These are phyloP conservation scores for Drymodes brunneopygia DNA, from an alignment of 2,113 vertebrate genomes.

Conservation along the genomic window DNA sequence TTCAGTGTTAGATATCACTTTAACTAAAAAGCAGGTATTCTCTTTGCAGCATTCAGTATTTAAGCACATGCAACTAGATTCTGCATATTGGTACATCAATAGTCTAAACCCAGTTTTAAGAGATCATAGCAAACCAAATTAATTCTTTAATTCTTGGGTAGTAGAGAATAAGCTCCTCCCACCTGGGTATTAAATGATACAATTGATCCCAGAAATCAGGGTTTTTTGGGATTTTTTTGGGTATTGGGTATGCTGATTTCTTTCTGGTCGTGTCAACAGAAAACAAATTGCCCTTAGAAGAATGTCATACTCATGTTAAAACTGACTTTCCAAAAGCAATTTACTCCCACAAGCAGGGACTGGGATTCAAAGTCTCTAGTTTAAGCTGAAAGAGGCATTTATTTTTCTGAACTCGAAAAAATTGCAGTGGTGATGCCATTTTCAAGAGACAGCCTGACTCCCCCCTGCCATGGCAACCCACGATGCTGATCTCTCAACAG, in stretches of 20 bases:
- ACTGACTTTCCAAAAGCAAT: constrained; percentile 42
- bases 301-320: constrained; percentile 34
- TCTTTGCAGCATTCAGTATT: constrained; percentile 62
- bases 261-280: neutral
- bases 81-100: neutral
- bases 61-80: constrained; percentile 69
- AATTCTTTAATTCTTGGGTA: constrained; percentile 66
- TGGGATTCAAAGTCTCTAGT: neutral
- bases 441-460: neutral
- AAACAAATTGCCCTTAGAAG: neutral
- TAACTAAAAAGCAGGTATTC: constrained; percentile 64
- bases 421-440: neutral
- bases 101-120: constrained; percentile 56
- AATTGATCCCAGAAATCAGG: neutral
- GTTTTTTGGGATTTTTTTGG: neutral
- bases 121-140: constrained; percentile 58
- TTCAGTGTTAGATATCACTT: constrained; percentile 68
- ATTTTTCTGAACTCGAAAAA: neutral
- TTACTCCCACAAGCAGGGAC: neutral
- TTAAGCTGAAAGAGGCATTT: constrained; percentile 40
- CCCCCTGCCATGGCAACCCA: neutral
- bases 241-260: neutral
- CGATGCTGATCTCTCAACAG: neutral
- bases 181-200: neutral
- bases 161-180: neutral